phyloP scores from a whole-genome alignment of 1,140 invertebrate species.

The Diploscapter pachys region DNA sequence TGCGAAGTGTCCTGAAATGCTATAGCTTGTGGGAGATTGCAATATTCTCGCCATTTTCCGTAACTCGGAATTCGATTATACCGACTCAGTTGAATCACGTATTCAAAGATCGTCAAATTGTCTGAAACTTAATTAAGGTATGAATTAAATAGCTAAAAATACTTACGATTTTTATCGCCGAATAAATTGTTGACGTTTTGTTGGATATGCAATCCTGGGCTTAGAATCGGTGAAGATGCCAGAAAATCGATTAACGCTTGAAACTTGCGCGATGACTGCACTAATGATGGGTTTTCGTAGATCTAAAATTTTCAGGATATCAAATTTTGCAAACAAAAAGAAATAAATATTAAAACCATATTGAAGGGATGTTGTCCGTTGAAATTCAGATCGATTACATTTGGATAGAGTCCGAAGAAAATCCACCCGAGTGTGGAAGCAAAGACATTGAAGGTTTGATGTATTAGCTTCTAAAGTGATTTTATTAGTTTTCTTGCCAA shows the following conservation, averaged over 20 bases:
- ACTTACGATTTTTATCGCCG: slow-evolving; percentile 31
- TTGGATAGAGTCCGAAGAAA: slow-evolving; percentile 50
- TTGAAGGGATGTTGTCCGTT: not conserved
- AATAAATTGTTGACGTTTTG: slow-evolving; percentile 45
- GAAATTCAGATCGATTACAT: not conserved
- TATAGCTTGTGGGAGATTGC: slow-evolving; percentile 79
- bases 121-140: not conserved
- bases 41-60: slow-evolving; percentile 62
- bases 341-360: not conserved
- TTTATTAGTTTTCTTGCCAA: not conserved
- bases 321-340: slow-evolving; percentile 9
- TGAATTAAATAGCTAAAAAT: not conserved
- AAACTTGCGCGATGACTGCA: slow-evolving; percentile 39
- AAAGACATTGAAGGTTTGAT: slow-evolving; percentile 48
- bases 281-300: slow-evolving; percentile 21
- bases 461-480: slow-evolving; percentile 47
- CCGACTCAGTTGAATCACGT: too few relatives aligned
- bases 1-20: slow-evolving; percentile 74
- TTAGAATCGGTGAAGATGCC: slow-evolving; percentile 39
- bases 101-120: slow-evolving; percentile 10
- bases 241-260: slow-evolving; percentile 33
- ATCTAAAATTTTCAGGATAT: slow-evolving; percentile 4
- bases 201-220: slow-evolving; percentile 44
- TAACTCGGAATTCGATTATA: too few relatives aligned
- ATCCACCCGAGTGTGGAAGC: slow-evolving; percentile 54